Percentiles rank a stretch among this genome's conserved stretches.
Evolutionary conservation across 2,113 vertebrate genomes (phyloP).

Genomic region (Paramormyrops kingsleyae): DNA sequence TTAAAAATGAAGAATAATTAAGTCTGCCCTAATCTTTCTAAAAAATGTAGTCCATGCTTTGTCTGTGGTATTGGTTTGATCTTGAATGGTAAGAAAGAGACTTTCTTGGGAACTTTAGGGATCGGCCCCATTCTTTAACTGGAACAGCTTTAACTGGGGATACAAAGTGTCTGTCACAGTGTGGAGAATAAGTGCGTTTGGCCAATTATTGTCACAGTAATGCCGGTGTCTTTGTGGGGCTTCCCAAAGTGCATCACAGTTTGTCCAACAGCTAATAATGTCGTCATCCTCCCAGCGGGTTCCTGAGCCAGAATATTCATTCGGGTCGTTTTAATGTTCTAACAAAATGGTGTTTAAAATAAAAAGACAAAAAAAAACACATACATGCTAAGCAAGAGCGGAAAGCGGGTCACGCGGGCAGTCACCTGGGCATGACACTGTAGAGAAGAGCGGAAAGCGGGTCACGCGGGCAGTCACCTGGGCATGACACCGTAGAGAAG

Average conservation of each 20-base stretch:
- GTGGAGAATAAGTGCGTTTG: not conserved
- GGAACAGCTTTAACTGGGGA: not conserved
- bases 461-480: not conserved
- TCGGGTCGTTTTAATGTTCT: not conserved
- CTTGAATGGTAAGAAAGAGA: slow-evolving; percentile 11
- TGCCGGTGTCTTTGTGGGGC: not conserved
- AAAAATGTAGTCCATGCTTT: slow-evolving; percentile 26
- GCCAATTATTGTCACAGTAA: not conserved
- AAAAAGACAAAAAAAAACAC: not conserved
- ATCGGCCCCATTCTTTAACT: not conserved
- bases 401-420: not conserved
- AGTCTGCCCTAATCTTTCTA: slow-evolving; percentile 32
- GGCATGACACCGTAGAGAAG: not conserved
- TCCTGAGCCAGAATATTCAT: not conserved
- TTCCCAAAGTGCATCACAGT: not conserved
- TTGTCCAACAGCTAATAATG: not conserved
- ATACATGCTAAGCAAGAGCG: not conserved
- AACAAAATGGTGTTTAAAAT: not conserved
- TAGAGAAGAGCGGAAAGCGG: not conserved
- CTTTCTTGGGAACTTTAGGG: not conserved
- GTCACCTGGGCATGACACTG: too few species aligned
- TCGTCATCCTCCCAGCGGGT: not conserved
- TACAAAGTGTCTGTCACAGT: not conserved
- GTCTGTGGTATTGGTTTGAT: slow-evolving; percentile 14
- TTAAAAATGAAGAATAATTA: slow-evolving; percentile 20